Evolutionary conservation across 2,113 vertebrate species (phyloP), one percentile per base, ranked within the genome.

Genomic region (Phrynosoma platyrhinos): DNA sequence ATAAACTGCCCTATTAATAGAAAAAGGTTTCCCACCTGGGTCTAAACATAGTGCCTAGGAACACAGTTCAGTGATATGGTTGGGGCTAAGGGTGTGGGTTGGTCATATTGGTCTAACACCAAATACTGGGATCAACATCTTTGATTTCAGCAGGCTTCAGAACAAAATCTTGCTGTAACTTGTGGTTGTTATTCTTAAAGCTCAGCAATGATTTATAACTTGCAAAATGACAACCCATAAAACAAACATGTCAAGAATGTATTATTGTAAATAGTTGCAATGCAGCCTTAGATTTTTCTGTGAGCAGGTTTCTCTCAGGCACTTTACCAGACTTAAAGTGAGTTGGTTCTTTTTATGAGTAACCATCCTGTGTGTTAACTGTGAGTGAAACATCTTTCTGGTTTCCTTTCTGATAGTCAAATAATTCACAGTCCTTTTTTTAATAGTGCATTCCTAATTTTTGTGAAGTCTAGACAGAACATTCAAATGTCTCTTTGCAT

Each of bases 361-460:
- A 77, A 85, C 55, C 27, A 77, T 85, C 74, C 40, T 42, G 40
- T 27, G 1, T 85, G 74, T 47, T 78, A 52, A 78, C 58, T 77
- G 27, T 78, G 74, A 85, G 58, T 66, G 58, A 85, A 74, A 66
- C 62, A 42, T 85, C 84, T n/a, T 78, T 78, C 74, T 85, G 32
- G 74, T 30, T 85, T 85, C 84, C 58, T 85, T 85, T 55, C 84
- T 85, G 74, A 85, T 85, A 66, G 55, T 64, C 58, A 85, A 78
- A 78, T 85, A 85, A 78, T 78, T 85, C 58, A 62, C 72, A n/a
- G 58, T 85, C 55, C 42, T 85, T 74, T 36, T 58, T 82, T 83
- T n/a, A n/a, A 85, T 76, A 53, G 74, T 78, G n/a, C 74, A 85
- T 66, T 78, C 74, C 84, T 85, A 78, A 85, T 85, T 66, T 83